Base-by-base conservation (phyloP, 1,140 invertebrate species). In the Drosophila punjabiensis region DNA sequence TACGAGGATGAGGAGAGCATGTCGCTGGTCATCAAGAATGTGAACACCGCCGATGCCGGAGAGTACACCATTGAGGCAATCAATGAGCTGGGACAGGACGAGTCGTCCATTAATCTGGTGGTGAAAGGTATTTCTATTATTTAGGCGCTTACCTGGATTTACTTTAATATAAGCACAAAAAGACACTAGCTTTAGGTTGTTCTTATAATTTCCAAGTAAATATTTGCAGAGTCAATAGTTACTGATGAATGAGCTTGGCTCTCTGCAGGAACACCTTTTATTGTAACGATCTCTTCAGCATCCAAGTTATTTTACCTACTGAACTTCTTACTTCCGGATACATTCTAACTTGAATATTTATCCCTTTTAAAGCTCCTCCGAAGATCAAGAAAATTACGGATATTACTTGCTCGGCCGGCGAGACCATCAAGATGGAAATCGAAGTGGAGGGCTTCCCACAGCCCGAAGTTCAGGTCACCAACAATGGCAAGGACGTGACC, bases 1-100 rank as follows among this genome's bases (percentile, higher is more conserved):
- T 98, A 98, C 94, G 98, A 98, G 92, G 98, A 99, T 92, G 97
- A 98, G 70, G 98, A 99, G 93, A 97, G 95, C 47, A 96, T 98
- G 93, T 97, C 97, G 0, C 93, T 99, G 5, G 96, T 98, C 0
- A 98, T 99, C 48, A 99, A 99, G 94, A 97, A 97, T 87, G 96
- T 98, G 3, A 95, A 95, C 4, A 94, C 95, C 3, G 95, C 96
- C 58, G 98, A 99, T 93, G 96, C 96, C 47, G 98, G 98, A 28
- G 95, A 95, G 56, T 99, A 99, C 92, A 96, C 95, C 16, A 96
- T 98, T 39, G 95, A 94, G 28, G 98, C 98, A 2, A 95, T 95
- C 70, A 99, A 99, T 91, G 97, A 98, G 59, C 95, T 98, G 5
- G 98, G 98, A 1, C 95, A 97, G 83, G 97, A 97, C 81, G 94